Conservation (phyloP, 2,797 vertebrate genomes). For the Glyptemys insculpta region DNA sequence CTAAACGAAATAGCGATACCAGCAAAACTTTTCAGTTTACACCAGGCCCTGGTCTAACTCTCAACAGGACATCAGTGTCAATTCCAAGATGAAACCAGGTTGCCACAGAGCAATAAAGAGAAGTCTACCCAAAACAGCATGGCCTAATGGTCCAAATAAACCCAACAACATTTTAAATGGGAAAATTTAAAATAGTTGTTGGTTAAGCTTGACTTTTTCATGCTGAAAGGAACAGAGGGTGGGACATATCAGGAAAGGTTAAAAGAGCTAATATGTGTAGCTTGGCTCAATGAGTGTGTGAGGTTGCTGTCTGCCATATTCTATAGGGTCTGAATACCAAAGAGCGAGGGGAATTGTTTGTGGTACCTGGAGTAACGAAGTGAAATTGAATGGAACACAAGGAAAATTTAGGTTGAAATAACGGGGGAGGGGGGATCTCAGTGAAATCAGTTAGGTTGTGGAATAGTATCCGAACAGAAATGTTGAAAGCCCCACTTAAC, state of each 20-base stretch:
- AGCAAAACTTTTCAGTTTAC: not conserved
- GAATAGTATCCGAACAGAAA: not conserved
- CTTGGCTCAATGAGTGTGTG: not conserved
- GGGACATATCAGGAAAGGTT: not conserved
- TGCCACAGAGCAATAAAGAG: not conserved
- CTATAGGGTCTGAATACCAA: fast-evolving
- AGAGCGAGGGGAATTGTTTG: not conserved
- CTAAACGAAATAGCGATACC: not conserved
- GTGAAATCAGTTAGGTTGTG: not conserved
- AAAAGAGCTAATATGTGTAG: not conserved
- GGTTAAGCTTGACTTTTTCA: not conserved
- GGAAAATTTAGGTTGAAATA: not conserved
- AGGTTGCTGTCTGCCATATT: not conserved
- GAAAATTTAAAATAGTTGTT: not conserved
- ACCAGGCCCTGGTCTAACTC: not conserved
- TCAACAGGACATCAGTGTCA: not conserved
- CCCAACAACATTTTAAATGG: not conserved
- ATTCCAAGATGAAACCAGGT: not conserved
- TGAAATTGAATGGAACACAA: not conserved
- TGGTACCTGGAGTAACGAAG: fast-evolving
- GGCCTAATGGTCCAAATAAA: not conserved
- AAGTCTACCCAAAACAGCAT: fast-evolving
- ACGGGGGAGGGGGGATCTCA: not conserved
- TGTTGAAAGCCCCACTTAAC: not conserved
- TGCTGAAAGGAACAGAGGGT: not conserved